Base-by-base conservation (phyloP, 2,888 invertebrate species). In the Amiota minor region DNA sequence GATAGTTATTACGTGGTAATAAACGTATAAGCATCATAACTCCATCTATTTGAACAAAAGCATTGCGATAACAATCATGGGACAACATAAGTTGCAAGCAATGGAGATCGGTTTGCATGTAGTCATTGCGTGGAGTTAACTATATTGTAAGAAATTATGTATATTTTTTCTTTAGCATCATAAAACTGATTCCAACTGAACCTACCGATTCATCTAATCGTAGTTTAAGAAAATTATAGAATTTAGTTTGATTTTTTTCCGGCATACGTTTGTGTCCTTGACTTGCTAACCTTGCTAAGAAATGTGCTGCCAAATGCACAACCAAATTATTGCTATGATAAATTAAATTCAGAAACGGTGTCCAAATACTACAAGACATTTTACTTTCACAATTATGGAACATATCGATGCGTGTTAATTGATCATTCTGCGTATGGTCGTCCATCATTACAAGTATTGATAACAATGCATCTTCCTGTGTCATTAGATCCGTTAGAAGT, bases 1-100 rank as follows among this genome's bases (percentile, higher is more conserved):
- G 96, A 91, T 96, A 96, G 90, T 98, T 98, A 77, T 97, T 96
- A 85, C 97, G 93, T 62, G 97, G 97, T 59, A 95, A 94, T 67
- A 99, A 91, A 77, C 95, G 93, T 70, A 98, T 92, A 75, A 99
- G 92, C 46, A 96, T 96, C 50, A 96, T 95, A 83, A 98, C 96
- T 72, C 98, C 98, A 89, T 98, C 98, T 20, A 98, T 96, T 9
- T 96, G 94, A 71, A 98, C 94, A 91, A 98, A 98, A 3, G 97
- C 96, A 87, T 95, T 94, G 81, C 98, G 95, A 91, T 99, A 99
- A 87, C 96, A 96, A 88, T 98, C 98, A 77, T 97, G 93, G 72
- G 98, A 94, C 74, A 99, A 92, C 97, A 98, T 97, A 98, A 99
- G 98, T 92, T 99, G 99, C 76, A 99, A 93, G 90, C 98, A 99